Base-by-base conservation (phyloP, 2,797 vertebrate genomes). In the Serranus cabrilla region DNA sequence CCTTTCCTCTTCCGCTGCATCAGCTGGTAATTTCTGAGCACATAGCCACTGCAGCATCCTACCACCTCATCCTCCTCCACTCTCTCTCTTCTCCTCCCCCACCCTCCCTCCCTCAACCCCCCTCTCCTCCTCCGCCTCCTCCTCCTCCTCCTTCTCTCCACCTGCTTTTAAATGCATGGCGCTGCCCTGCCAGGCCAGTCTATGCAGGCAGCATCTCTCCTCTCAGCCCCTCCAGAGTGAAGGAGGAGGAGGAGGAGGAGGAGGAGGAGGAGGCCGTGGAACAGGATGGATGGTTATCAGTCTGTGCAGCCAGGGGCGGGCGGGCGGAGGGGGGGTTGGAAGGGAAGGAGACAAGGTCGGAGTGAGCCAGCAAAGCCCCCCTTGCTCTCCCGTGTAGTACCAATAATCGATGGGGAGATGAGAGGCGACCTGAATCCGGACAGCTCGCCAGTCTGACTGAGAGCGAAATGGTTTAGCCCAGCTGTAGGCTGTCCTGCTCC, bases 1-100 rank as follows among this genome's bases (percentile, higher is more conserved):
- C 85, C 85, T 58, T 68, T 70, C 78, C 85, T 87, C 91, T 90
- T 87, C 75, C 89, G 54, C 92, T 93, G 92, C 90, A 92, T 93
- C 91, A 93, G 93, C 94, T 93, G 92, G 94, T 91, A 93, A 94
- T 95, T 95, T 95, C 92, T 94, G 90, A 93, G 95, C 93, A 93
- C 93, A 96, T 85, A 76, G 77, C 90, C 95, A 95, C 93, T 96
- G 96, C 97, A 96, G 94, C 96, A 96, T 93, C 93, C 89, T 87
- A 87, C 87, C 84, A 89, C 87, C 87, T 87, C 89, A 66, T 85
- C 85, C 73, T 70, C 76, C 70, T 77, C 51, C 51, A 56, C 52
- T 56, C 65, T 55, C 51, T 27, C 40, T 34, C 43, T 57, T 46
- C 80, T 83, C 92, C 88, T 84, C 85, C 89, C 83, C 91, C 93